phyloP scores from a whole-genome alignment of 2,888 invertebrate species.

The Tetramorium bicarinatum region DNA sequence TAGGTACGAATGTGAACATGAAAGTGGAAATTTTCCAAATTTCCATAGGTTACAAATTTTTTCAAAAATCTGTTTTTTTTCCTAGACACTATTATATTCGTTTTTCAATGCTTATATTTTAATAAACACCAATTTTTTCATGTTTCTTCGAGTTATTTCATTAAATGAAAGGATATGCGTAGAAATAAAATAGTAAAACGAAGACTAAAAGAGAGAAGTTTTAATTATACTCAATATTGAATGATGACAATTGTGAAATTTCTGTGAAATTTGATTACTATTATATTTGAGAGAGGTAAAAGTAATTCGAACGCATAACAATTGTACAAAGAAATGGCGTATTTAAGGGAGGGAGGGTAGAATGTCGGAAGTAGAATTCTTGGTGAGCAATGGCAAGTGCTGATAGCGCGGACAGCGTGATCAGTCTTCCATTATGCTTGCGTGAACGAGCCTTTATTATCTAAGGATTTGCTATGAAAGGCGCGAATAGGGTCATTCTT shows the following conservation, averaged over 20 bases:
- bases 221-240: neutral
- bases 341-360: slow-evolving; percentile 61
- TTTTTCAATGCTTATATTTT: neutral
- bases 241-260: neutral
- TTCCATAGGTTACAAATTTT: neutral
- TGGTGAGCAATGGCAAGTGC: slow-evolving; percentile 70
- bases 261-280: neutral
- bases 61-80: slow-evolving; percentile 14
- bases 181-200: neutral
- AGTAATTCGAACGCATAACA: slow-evolving; percentile 34
- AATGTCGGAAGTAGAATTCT: slow-evolving; percentile 65
- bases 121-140: neutral
- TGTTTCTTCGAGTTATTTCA: neutral
- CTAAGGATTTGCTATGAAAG: slow-evolving; percentile 57
- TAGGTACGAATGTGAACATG: neutral
- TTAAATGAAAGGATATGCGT: neutral
- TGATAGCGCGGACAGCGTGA: slow-evolving; percentile 69
- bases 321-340: slow-evolving; percentile 57
- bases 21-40: neutral
- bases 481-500: slow-evolving; percentile 65
- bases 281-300: neutral
- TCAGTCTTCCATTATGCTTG: slow-evolving; percentile 77
- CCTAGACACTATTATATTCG: neutral
- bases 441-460: slow-evolving; percentile 70
- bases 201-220: neutral